Evolutionary conservation across 35 echinoderm and acorn worm genomes (phyloP).

Genomic region (Ptychodera flava): DNA sequence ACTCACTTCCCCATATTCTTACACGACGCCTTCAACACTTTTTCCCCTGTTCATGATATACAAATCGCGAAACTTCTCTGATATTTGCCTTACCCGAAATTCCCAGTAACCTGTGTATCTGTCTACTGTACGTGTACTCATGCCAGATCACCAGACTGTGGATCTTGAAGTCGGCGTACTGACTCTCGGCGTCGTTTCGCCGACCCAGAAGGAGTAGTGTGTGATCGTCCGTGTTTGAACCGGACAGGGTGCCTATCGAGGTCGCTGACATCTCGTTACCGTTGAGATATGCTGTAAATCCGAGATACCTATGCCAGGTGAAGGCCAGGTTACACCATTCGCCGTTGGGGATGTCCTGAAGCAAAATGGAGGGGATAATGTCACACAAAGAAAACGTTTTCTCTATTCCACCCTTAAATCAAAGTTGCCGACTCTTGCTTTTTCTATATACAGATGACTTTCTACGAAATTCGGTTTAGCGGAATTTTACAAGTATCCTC

Average conservation of each 20-base stretch:
- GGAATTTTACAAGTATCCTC: too few relatives aligned
- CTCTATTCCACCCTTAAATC: too few relatives aligned
- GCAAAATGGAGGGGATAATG: too few relatives aligned
- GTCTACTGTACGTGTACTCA: neutral
- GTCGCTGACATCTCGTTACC: neutral
- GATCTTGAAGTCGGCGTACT: slow-evolving; percentile 11
- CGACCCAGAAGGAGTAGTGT: neutral
- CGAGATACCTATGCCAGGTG: slow-evolving; percentile 34
- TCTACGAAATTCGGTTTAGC: too few relatives aligned
- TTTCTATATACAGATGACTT: too few relatives aligned
- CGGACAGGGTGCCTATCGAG: neutral
- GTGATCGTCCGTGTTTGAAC: neutral
- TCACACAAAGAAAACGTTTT: too few relatives aligned
- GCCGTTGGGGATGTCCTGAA: neutral
- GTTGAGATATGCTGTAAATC: slow-evolving; percentile 22
- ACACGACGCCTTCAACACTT: too few relatives aligned
- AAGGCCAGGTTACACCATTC: slow-evolving; percentile 51
- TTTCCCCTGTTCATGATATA: too few relatives aligned
- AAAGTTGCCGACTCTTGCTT: too few relatives aligned
- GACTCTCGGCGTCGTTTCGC: neutral
- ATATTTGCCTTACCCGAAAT: slow-evolving; percentile 52
- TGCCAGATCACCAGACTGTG: slow-evolving; percentile 42
- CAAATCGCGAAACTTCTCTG: too few relatives aligned
- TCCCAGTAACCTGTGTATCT: slow-evolving; percentile 22
- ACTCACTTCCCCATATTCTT: too few relatives aligned